phyloP scores from a whole-genome alignment of 1,140 invertebrate genomes.

The Melanaphis sacchari region DNA sequence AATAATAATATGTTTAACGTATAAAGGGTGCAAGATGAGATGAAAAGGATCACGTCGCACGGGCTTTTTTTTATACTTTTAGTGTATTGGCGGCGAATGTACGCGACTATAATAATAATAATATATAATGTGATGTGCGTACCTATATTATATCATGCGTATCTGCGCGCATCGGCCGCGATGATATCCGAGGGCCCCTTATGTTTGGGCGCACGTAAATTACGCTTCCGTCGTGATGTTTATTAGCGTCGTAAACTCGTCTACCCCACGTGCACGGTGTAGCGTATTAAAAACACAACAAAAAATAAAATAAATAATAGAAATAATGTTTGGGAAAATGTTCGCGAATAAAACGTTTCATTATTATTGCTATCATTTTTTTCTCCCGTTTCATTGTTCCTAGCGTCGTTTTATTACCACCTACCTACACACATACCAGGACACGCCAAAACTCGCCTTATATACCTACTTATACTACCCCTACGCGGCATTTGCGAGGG shows the following conservation, averaged over 20 bases:
- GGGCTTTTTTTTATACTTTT: not conserved
- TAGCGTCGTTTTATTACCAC: not conserved
- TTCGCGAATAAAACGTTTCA: conserved; percentile 31
- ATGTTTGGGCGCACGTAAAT: conserved; percentile 22
- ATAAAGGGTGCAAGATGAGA: not conserved
- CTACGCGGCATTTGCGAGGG: not conserved
- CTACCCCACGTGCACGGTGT: not conserved
- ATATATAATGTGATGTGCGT: not conserved
- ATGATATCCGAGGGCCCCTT: not conserved
- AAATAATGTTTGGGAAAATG: conserved; percentile 49
- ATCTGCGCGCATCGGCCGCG: not conserved
- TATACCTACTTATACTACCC: not conserved
- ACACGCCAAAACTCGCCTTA: not conserved
- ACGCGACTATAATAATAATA: too few species aligned
- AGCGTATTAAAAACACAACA: not conserved
- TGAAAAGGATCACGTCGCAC: not conserved
- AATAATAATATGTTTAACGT: not conserved
- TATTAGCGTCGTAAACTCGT: conserved; percentile 49
- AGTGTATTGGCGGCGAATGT: not conserved
- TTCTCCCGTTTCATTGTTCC: conserved; percentile 4
- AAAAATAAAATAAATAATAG: too few species aligned
- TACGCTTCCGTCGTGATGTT: conserved; percentile 35
- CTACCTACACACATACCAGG: not conserved
- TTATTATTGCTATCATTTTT: conserved; percentile 38
- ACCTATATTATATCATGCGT: not conserved